phyloP scores from a whole-genome alignment of 2,888 invertebrate genomes.

The Scaptomyza flava region DNA sequence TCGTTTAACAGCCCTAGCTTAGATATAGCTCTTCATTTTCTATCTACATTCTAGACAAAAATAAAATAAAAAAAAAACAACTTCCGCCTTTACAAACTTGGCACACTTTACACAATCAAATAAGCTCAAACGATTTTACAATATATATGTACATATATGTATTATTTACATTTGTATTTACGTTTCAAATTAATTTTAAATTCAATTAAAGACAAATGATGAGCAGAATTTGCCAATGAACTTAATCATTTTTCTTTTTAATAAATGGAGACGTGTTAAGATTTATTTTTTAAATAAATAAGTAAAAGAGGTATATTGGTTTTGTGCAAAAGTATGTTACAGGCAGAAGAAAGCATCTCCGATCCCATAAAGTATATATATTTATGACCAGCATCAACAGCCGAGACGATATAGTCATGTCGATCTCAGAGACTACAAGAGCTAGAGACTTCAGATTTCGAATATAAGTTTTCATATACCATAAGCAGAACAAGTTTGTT shows the following conservation, averaged over 20 bases:
- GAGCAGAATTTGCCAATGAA: background rate
- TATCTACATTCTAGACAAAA: constrained; percentile 1
- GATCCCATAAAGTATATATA: too few relatives aligned
- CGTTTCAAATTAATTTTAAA: background rate
- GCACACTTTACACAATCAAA: constrained; percentile 23
- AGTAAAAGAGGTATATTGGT: too few relatives aligned
- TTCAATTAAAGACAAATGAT: background rate
- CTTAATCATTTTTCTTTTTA: background rate
- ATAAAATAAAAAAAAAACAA: constrained; percentile 1
- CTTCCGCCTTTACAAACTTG: constrained; percentile 45
- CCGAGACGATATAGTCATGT: too few relatives aligned
- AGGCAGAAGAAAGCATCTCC: too few relatives aligned
- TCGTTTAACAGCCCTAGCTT: constrained; percentile 29
- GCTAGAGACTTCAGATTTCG: too few relatives aligned
- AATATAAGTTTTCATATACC: too few relatives aligned
- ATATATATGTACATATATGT: constrained; percentile 2
- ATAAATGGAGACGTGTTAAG: background rate
- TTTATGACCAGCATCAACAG: too few relatives aligned
- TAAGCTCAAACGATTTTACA: constrained; percentile 8
- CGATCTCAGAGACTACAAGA: too few relatives aligned
- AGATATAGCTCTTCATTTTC: constrained; percentile 28
- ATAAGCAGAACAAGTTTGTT: too few relatives aligned
- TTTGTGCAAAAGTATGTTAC: too few relatives aligned
- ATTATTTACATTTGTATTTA: background rate
- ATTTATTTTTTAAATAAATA: background rate